Evolutionary conservation across 2,797 vertebrate genomes (phyloP).

Genomic region (Dicrostonyx torquatus): DNA sequence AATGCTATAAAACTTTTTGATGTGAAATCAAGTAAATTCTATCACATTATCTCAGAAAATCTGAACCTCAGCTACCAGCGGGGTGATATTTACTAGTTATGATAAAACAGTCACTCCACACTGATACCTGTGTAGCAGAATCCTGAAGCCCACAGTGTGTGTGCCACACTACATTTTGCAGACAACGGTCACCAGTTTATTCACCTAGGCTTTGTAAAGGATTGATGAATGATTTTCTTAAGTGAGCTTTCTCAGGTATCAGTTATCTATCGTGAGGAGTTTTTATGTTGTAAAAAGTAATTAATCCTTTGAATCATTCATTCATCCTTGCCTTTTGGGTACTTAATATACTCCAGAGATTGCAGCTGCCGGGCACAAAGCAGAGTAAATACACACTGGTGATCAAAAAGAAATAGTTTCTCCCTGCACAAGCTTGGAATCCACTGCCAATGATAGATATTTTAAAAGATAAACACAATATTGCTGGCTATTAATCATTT

Average conservation of each 20-base stretch:
- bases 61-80: not conserved
- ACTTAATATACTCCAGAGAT: not conserved
- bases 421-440: not conserved
- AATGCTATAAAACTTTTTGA: not conserved
- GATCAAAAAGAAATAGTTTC: not conserved
- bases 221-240: not conserved
- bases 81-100: not conserved
- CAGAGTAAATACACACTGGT: not conserved
- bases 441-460: not conserved
- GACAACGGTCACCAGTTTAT: not conserved
- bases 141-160: not conserved
- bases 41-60: not conserved
- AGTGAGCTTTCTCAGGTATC: not conserved
- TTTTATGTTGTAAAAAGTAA: slow-evolving; percentile 15
- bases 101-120: not conserved
- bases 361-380: not conserved
- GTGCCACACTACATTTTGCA: not conserved
- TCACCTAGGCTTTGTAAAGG: not conserved
- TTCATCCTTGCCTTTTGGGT: not conserved
- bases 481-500: not conserved
- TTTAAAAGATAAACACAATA: not conserved
- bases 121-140: not conserved
- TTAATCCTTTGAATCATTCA: not conserved
- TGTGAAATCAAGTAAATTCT: not conserved
- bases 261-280: not conserved